Evolutionary conservation across 2,888 invertebrate species (phyloP).

Genomic region (Caenorhabditis imperialis): DNA sequence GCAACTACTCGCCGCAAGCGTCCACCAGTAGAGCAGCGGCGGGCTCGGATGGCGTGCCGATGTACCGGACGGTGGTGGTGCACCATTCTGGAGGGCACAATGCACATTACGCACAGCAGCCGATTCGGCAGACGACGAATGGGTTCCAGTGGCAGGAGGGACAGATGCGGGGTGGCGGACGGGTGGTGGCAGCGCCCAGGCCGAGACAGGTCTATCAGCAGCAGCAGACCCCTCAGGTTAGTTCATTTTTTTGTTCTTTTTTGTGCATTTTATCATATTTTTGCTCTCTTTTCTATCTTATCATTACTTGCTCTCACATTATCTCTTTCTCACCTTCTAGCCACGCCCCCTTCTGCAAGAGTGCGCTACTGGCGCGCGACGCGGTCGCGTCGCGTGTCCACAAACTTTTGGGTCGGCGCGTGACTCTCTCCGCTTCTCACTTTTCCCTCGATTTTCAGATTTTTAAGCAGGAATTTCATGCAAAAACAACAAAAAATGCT

Average conservation of each 20-base stretch:
- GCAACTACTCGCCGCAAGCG: slow-evolving; percentile 4
- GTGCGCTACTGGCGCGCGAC: slow-evolving; percentile 32
- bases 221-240: neutral
- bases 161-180: slow-evolving; percentile 37
- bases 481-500: too few relatives aligned
- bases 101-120: neutral
- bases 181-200: too few relatives aligned
- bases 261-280: too few relatives aligned
- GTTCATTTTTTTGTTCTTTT: too few relatives aligned
- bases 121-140: slow-evolving; percentile 16
- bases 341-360: too few relatives aligned
- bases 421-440: slow-evolving; percentile 10
- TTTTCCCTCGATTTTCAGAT: neutral
- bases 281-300: too few relatives aligned
- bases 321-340: too few relatives aligned
- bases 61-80: neutral
- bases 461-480: slow-evolving; percentile 9
- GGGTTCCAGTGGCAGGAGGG: slow-evolving; percentile 38
- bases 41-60: slow-evolving; percentile 6
- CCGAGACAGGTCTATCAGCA: too few relatives aligned
- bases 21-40: slow-evolving; percentile 18
- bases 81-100: too few relatives aligned
- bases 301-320: too few relatives aligned
- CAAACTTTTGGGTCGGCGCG: slow-evolving; percentile 3
- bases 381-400: slow-evolving; percentile 33